Evolutionary conservation across 1,140 invertebrate species (phyloP).

Genomic region (Aphelinus certus): DNA sequence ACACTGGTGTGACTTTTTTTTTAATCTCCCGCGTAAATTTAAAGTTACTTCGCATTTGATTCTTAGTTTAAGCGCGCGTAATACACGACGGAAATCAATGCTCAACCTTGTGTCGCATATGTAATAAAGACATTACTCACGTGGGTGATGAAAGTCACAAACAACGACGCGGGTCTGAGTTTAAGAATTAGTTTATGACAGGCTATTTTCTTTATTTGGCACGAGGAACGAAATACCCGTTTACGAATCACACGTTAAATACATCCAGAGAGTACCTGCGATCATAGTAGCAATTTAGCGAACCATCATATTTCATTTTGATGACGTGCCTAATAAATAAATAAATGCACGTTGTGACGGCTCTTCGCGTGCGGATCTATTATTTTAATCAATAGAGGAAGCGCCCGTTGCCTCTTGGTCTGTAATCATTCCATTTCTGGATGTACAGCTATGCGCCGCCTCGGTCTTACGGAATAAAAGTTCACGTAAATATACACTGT

Average conservation of each 20-base stretch:
- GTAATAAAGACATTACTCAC: conserved; percentile 29
- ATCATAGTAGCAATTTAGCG: conserved; percentile 18
- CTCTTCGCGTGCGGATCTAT: background rate
- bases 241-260: background rate
- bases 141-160: conserved; percentile 10
- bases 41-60: too few relatives aligned
- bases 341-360: conserved; percentile 18
- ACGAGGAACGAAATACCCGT: conserved; percentile 8
- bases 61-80: too few relatives aligned
- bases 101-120: too few relatives aligned
- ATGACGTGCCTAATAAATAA: conserved; percentile 14
- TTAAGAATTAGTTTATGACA: conserved; percentile 12
- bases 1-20: too few relatives aligned
- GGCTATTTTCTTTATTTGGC: conserved; percentile 12
- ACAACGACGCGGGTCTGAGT: background rate
- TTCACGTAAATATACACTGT: too few relatives aligned
- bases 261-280: background rate
- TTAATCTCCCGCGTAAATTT: too few relatives aligned
- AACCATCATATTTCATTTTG: conserved; percentile 5
- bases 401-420: background rate
- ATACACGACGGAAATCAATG: too few relatives aligned
- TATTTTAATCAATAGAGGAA: conserved; percentile 24
- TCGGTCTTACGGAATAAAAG: too few relatives aligned
- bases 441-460: background rate
- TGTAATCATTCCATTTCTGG: conserved; percentile 14